Percentiles rank a stretch among this genome's conserved stretches.
phyloP scores from a whole-genome alignment of 2,888 invertebrate species.

The Actias luna region DNA sequence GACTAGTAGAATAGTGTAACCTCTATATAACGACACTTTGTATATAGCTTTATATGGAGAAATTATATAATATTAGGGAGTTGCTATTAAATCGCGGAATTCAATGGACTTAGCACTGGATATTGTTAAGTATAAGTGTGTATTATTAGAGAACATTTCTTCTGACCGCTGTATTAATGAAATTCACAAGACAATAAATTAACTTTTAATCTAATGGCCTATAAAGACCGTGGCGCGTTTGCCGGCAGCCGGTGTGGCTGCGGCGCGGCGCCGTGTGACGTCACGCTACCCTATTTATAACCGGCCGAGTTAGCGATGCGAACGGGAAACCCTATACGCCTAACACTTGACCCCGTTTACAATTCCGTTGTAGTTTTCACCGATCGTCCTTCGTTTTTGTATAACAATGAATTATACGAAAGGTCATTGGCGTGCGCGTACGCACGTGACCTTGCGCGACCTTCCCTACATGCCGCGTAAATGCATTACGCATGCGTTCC shows the following conservation, averaged over 20 bases:
- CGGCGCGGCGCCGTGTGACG: constrained; percentile 49
- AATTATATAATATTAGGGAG: too few relatives aligned
- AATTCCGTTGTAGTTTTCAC: constrained; percentile 46
- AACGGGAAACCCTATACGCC: constrained; percentile 67
- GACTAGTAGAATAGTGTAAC: too few relatives aligned
- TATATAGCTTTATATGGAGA: too few relatives aligned
- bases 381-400: constrained; percentile 35
- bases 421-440: constrained; percentile 69
- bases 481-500: constrained; percentile 37
- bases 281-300: constrained; percentile 51
- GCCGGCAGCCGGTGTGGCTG: constrained; percentile 61
- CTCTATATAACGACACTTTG: too few relatives aligned
- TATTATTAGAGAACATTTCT: background rate
- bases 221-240: constrained; percentile 67
- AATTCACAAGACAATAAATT: background rate
- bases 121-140: too few relatives aligned
- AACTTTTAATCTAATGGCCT: constrained; percentile 50
- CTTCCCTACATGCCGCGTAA: constrained; percentile 34
- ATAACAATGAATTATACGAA: constrained; percentile 54
- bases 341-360: constrained; percentile 67
- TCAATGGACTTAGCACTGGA: too few relatives aligned
- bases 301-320: constrained; percentile 33
- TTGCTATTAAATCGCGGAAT: too few relatives aligned
- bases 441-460: constrained; percentile 58
- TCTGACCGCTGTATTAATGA: background rate